Conservation (phyloP, 2,113 vertebrate species). For the Tragelaphus buxtoni region DNA sequence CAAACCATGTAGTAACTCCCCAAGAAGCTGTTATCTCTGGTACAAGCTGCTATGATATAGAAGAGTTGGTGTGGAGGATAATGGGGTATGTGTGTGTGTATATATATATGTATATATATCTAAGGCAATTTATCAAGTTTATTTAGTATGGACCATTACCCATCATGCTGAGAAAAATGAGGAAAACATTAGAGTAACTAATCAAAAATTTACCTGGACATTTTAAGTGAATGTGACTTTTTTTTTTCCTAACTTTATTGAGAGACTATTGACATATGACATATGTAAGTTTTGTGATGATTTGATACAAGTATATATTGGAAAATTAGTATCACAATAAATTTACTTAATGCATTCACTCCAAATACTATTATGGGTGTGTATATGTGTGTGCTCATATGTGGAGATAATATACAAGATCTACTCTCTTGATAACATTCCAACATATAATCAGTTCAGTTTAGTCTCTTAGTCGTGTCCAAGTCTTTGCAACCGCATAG, state of each 20-base stretch:
- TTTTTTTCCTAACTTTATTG: background rate
- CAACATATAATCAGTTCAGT: too few species aligned
- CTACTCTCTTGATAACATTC: background rate
- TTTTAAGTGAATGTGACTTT: background rate
- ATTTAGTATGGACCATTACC: background rate
- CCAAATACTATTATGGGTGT: background rate
- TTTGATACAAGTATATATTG: background rate
- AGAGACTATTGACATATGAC: background rate
- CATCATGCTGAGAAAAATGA: background rate
- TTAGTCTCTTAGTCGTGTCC: too few species aligned
- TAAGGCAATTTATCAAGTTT: background rate
- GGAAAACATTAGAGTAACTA: background rate
- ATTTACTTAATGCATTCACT: background rate
- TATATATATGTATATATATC: too few species aligned
- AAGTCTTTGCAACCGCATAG: accelerated
- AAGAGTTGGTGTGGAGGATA: too few species aligned
- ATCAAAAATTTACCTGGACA: background rate
- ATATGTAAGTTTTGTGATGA: background rate
- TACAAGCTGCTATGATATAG: background rate
- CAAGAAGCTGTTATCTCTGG: background rate
- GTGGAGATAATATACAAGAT: background rate
- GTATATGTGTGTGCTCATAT: background rate
- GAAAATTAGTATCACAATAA: background rate
- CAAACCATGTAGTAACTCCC: background rate
- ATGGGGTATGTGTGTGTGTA: too few species aligned